A percentile compares a stretch with the other conserved stretches of the same genome.
These are phyloP conservation scores for Arbacia lixula DNA, from an alignment of 53 echinoderm and acorn worm genomes.

Conservation along the genomic window DNA sequence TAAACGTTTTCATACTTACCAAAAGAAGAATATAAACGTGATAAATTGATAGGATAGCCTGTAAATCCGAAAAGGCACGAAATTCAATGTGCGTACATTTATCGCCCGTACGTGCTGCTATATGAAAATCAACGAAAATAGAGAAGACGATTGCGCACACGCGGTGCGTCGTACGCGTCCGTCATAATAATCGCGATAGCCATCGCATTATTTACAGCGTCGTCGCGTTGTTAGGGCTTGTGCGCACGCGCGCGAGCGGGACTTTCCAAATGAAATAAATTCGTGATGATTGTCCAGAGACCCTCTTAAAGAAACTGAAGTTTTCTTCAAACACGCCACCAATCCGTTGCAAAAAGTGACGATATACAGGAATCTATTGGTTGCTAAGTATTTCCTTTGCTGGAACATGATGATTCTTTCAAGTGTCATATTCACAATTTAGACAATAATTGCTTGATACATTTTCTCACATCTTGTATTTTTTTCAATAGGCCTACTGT, in stretches of 20 bases:
- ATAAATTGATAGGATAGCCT: background rate
- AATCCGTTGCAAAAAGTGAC: background rate
- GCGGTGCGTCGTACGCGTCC: too few relatives aligned
- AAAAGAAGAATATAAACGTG: background rate
- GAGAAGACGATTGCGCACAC: background rate
- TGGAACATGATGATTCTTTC: too few relatives aligned
- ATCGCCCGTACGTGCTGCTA: slow-evolving; percentile 7
- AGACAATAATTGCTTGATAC: too few relatives aligned
- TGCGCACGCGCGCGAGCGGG: slow-evolving; percentile 20
- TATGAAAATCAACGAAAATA: background rate
- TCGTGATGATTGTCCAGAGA: background rate
- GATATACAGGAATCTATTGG: too few relatives aligned
- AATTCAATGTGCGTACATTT: too few relatives aligned
- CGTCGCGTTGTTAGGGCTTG: slow-evolving; percentile 48
- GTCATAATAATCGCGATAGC: background rate
- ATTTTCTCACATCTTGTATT: too few relatives aligned
- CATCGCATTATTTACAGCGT: slow-evolving; percentile 4
- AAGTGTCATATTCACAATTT: too few relatives aligned
- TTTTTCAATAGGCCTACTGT: too few relatives aligned
- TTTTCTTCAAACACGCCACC: background rate
- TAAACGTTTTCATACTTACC: slow-evolving; percentile 26
- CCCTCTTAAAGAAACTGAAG: background rate
- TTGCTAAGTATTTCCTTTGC: too few relatives aligned
- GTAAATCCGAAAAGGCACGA: too few relatives aligned
- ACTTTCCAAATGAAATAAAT: background rate